Base-by-base conservation (phyloP, 2,888 invertebrate species). In the Zhuqinia jingwanae region DNA sequence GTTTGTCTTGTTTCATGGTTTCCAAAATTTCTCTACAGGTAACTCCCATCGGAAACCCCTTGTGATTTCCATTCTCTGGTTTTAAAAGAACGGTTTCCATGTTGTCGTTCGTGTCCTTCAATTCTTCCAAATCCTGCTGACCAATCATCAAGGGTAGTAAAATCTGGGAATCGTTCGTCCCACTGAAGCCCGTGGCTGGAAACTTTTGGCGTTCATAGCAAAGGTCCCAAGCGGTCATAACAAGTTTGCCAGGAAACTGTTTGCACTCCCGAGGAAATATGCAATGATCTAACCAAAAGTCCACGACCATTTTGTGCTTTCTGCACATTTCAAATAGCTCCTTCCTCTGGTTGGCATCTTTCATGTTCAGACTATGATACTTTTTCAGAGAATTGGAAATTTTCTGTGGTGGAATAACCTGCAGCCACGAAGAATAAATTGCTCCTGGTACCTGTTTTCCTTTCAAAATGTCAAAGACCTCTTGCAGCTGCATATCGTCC, bases 91-190 rank as follows among this genome's bases (percentile, higher is more conserved):
- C 63, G 20, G 27, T 20, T 84, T 85, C 82, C 58, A 88, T 65
- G 0, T 80, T 30, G 2, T 36, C 1, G 47, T 88, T 87, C 22
- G 88, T 88, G 6, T 81, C 65, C 15, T 53, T 36, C 0, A 88
- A 20, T n/a, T 77, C 36, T 2, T 15, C 15, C 47, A 88, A 47
- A 17, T 88, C 88, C 25, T 87, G 84, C 47, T 88, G 88, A 0
- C 22, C 13, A n/a, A 89, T 86, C 13, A 56, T 58, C 11, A 65
- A 15, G 1, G 89, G 89, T 0, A 88, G 60, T 2, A 89, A 42
- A 22, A 80, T n/a, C n/a, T 65, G 65, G 11, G 86, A 81, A 58
- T 89, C 89, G 25, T 89, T 89, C 0, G 89, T 89, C 25, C 89
- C 89, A 53, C 85, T 85, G 50, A 89, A 89, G 15, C 89, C 88